Conservation (phyloP, 2,113 vertebrate genomes). For the Heterotilapia buettikoferi region DNA sequence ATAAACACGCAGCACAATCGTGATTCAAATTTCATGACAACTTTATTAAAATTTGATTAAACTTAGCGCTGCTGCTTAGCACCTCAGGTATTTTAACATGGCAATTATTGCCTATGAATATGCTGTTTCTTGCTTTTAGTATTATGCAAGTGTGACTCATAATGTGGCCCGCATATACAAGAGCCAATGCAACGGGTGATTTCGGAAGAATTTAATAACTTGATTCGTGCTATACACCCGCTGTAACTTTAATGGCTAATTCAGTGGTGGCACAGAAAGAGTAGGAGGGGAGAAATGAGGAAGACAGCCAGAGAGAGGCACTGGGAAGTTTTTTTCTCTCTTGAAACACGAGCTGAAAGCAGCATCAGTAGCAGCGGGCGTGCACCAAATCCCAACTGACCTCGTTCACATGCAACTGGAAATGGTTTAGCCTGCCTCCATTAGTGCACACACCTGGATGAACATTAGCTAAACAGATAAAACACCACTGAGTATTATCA, state of each 20-base stretch:
- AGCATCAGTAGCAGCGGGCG: background rate
- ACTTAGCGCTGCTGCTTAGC: background rate
- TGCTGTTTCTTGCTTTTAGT: background rate
- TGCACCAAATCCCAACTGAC: background rate
- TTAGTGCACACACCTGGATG: background rate
- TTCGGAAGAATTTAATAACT: background rate
- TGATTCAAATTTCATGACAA: background rate
- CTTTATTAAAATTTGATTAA: slow-evolving; percentile 9
- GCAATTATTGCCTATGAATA: background rate
- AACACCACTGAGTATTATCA: background rate
- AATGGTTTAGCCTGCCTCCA: background rate
- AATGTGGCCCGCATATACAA: background rate
- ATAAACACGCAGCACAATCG: slow-evolving; percentile 1
- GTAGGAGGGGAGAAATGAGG: background rate
- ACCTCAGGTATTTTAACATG: background rate
- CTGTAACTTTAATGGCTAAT: background rate
- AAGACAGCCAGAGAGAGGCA: background rate
- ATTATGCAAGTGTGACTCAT: background rate
- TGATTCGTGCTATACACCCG: background rate
- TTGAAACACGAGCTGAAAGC: background rate
- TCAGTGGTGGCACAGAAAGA: background rate
- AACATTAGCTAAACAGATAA: background rate
- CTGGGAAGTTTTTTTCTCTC: background rate
- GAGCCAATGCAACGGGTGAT: background rate
- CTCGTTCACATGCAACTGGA: background rate